phyloP scores from a whole-genome alignment of 2,113 vertebrate species.

The Siniperca chuatsi region DNA sequence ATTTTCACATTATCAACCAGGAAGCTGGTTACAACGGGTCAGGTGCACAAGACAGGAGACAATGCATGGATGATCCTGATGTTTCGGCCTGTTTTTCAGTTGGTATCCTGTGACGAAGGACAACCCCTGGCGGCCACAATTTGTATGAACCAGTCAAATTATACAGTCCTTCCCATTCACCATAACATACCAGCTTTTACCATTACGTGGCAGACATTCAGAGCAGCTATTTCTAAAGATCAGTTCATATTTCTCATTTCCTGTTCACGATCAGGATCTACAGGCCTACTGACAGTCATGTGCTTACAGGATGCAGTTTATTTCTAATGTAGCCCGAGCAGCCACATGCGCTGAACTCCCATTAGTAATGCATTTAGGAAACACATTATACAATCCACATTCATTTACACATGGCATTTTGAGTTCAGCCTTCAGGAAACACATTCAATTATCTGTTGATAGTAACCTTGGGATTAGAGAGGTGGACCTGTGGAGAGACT shows the following conservation, averaged over 20 bases:
- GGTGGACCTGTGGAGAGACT: not conserved
- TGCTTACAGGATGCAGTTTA: constrained; percentile 9
- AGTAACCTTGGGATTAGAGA: constrained; percentile 22
- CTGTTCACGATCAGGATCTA: not conserved
- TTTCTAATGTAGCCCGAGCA: constrained; percentile 20
- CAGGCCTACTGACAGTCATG: not conserved
- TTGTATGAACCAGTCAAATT: no score
- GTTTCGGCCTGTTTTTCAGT: not conserved
- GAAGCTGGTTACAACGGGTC: not conserved
- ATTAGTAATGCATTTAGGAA: constrained; percentile 52
- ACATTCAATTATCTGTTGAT: constrained; percentile 30
- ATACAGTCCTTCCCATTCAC: no score
- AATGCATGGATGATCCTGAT: not conserved
- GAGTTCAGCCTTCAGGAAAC: constrained; percentile 41
- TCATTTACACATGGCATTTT: constrained; percentile 28
- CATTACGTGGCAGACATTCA: not conserved
- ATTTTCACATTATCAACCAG: not conserved
- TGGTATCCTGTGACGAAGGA: not conserved
- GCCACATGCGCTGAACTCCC: constrained; percentile 3
- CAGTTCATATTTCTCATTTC: not conserved
- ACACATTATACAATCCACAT: constrained; percentile 17
- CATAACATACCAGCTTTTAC: not conserved
- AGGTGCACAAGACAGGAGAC: not conserved
- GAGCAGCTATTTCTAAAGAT: not conserved
- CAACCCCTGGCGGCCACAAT: no score